These are phyloP conservation scores for Trichechus manatus DNA, from an alignment of 2,113 vertebrate genomes.

Conservation along the genomic window DNA sequence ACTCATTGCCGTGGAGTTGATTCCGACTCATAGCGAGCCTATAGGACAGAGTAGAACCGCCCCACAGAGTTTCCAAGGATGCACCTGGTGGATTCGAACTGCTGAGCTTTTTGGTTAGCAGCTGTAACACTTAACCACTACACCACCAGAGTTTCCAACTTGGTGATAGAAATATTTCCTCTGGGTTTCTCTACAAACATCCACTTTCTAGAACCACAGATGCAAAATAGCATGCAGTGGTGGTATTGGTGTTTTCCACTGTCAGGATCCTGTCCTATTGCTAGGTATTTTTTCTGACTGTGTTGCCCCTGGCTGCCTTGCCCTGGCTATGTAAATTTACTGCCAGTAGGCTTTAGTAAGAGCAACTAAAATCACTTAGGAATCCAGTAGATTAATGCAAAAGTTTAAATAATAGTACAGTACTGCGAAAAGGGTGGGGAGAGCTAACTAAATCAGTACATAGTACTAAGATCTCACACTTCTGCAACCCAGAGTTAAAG, in stretches of 20 bases:
- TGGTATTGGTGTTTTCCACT: background rate
- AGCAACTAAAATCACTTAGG: background rate
- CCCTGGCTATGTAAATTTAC: background rate
- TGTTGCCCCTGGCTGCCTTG: background rate
- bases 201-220: background rate
- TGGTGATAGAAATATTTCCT: background rate
- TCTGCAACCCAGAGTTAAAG: background rate
- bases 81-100: too few relatives aligned
- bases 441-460: background rate
- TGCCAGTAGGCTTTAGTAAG: background rate
- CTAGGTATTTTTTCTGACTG: background rate
- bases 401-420: background rate
- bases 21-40: too few relatives aligned
- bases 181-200: background rate
- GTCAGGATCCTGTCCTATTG: background rate
- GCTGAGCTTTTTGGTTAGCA: too few relatives aligned
- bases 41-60: too few relatives aligned
- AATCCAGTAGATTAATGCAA: background rate
- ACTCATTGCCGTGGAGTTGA: too few relatives aligned
- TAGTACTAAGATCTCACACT: background rate
- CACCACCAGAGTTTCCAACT: too few relatives aligned
- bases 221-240: background rate
- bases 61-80: too few relatives aligned
- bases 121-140: too few relatives aligned
- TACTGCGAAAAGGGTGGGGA: background rate